A percentile compares a stretch with the other conserved stretches of the same genome.
Conservation (phyloP, 53 echinoderm and acorn worm genomes). For the Zoroaster sp. region DNA sequence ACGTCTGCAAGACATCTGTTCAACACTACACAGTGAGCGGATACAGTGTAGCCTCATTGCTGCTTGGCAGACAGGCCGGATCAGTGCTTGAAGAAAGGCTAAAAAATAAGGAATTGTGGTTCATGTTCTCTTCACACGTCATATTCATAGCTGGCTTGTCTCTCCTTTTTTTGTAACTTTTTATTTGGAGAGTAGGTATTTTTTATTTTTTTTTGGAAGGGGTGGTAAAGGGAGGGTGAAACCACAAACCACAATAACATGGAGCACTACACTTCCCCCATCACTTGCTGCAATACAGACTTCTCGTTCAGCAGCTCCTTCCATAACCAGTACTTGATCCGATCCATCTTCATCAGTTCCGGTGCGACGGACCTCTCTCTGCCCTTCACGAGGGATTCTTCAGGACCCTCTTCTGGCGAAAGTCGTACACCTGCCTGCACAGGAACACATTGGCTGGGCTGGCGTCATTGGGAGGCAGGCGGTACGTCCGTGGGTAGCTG, state of each 20-base stretch:
- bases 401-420: slow-evolving; percentile 84
- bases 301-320: not conserved
- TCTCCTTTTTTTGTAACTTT: not conserved
- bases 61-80: not conserved
- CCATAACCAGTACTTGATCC: not conserved
- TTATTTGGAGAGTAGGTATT: not conserved
- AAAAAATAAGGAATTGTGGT: too few species aligned
- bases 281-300: too few species aligned
- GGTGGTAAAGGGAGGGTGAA: not conserved
- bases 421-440: slow-evolving; percentile 96
- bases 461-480: slow-evolving; percentile 63
- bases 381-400: slow-evolving; percentile 81
- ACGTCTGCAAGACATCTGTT: not conserved
- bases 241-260: too few species aligned
- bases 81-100: not conserved
- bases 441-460: slow-evolving; percentile 83
- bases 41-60: not conserved
- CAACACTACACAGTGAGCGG: not conserved
- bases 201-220: not conserved
- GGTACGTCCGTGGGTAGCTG: slow-evolving; percentile 52
- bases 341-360: not conserved
- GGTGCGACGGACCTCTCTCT: not conserved
- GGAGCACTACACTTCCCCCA: too few species aligned
- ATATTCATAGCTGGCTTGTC: too few species aligned
- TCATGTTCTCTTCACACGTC: too few species aligned